phyloP scores from a whole-genome alignment of 1,140 invertebrate genomes.

The Achatina immaculata region DNA sequence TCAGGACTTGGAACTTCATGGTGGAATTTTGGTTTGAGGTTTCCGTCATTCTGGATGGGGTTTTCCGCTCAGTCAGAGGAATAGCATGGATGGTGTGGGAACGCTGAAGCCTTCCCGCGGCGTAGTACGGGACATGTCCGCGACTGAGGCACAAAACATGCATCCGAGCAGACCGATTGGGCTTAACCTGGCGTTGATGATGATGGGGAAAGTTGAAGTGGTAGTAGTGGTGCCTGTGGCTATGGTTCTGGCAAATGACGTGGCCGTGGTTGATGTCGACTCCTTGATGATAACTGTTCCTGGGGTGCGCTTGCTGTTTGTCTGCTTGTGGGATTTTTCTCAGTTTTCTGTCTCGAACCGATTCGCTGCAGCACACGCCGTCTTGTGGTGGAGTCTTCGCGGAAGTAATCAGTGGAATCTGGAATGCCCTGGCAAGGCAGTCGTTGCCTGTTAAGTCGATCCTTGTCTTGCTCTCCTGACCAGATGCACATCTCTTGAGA shows the following conservation, averaged over 20 bases:
- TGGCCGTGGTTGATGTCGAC: too few relatives aligned
- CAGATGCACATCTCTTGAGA: background rate
- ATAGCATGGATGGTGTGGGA: conserved; percentile 20
- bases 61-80: background rate
- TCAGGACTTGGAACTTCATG: background rate
- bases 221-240: conserved; percentile 1
- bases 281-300: too few relatives aligned
- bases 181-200: background rate
- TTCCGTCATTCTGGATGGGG: background rate
- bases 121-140: background rate
- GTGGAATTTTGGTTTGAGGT: background rate
- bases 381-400: background rate
- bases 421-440: background rate
- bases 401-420: background rate
- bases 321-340: background rate
- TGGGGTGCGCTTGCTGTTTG: too few relatives aligned
- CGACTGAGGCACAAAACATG: background rate
- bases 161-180: background rate
- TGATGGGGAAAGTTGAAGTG: background rate
- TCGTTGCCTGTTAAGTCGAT: too few relatives aligned
- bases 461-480: too few relatives aligned
- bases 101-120: background rate
- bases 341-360: background rate
- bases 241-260: conserved; percentile 25
- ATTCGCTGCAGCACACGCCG: background rate